phyloP scores from a whole-genome alignment of 2,113 vertebrate species.

The Melanotaenia duboulayi region DNA sequence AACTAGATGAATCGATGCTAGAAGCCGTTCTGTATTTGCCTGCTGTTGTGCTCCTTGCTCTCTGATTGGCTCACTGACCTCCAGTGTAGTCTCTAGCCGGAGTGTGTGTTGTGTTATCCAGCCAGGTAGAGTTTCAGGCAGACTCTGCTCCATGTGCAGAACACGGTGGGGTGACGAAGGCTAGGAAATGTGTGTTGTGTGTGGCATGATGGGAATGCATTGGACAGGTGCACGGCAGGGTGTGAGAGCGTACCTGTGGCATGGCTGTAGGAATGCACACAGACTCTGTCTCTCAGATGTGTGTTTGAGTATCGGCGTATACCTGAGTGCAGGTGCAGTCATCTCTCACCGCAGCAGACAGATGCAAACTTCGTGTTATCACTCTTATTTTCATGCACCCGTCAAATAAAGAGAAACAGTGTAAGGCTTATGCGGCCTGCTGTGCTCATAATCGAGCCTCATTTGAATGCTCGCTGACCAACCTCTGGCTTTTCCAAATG shows the following conservation, averaged over 20 bases:
- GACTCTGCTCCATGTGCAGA: neutral
- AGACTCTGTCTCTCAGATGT: neutral
- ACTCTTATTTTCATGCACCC: constrained; percentile 45
- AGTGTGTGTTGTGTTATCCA: neutral
- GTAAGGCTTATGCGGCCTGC: neutral
- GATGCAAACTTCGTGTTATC: constrained; percentile 59
- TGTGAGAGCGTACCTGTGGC: constrained; percentile 17
- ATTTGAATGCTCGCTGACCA: constrained; percentile 44
- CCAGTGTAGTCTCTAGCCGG: neutral
- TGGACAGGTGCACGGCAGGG: constrained; percentile 49
- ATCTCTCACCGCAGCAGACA: neutral
- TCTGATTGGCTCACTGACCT: constrained; percentile 1
- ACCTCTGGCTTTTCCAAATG: neutral
- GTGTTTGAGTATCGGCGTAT: neutral
- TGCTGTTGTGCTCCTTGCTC: neutral
- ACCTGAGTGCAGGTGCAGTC: neutral
- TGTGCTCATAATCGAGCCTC: constrained; percentile 20
- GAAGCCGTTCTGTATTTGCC: neutral
- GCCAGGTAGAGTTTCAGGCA: constrained; percentile 16
- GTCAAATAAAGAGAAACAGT: neutral
- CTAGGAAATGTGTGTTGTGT: constrained; percentile 18
- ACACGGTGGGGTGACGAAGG: neutral
- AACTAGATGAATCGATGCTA: neutral
- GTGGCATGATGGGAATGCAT: constrained; percentile 68
- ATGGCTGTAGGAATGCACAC: constrained; percentile 23